Percentiles rank a stretch among this genome's conserved stretches.
Evolutionary conservation across 2,888 invertebrate genomes (phyloP).

Genomic region (Copidosoma aretas): DNA sequence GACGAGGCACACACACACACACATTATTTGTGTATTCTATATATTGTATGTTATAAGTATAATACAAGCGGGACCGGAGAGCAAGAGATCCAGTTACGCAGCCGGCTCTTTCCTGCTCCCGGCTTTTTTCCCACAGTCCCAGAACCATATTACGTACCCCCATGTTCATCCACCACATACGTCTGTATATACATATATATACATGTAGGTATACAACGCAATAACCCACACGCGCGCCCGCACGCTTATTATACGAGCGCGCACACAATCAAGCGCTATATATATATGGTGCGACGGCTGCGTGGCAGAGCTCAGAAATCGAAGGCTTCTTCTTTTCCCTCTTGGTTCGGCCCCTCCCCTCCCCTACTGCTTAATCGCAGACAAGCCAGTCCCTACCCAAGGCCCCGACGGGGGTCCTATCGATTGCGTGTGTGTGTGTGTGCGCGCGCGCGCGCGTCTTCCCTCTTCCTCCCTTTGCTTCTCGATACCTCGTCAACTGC

Average conservation of each 20-base stretch:
- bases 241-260: constrained; percentile 9
- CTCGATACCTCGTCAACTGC: neutral
- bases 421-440: constrained; percentile 11
- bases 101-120: constrained; percentile 35
- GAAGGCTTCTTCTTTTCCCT: constrained; percentile 20
- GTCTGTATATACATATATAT: too few species aligned
- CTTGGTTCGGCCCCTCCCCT: neutral
- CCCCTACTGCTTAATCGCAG: constrained; percentile 45
- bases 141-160: too few species aligned
- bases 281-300: constrained; percentile 28
- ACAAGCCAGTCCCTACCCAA: constrained; percentile 45
- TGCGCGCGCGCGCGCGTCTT: neutral
- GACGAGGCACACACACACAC: constrained; percentile 38
- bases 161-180: too few species aligned
- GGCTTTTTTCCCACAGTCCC: constrained; percentile 38
- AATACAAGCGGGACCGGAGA: neutral
- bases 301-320: constrained; percentile 27
- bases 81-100: constrained; percentile 35
- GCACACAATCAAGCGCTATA: constrained; percentile 16
- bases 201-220: neutral
- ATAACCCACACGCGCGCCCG: neutral
- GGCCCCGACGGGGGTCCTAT: constrained; percentile 48
- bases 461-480: neutral
- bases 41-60: too few species aligned
- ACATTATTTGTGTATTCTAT: too few species aligned